Evolutionary conservation across 2,797 vertebrate species (phyloP).

Genomic region (Premnoplex brunnescens): DNA sequence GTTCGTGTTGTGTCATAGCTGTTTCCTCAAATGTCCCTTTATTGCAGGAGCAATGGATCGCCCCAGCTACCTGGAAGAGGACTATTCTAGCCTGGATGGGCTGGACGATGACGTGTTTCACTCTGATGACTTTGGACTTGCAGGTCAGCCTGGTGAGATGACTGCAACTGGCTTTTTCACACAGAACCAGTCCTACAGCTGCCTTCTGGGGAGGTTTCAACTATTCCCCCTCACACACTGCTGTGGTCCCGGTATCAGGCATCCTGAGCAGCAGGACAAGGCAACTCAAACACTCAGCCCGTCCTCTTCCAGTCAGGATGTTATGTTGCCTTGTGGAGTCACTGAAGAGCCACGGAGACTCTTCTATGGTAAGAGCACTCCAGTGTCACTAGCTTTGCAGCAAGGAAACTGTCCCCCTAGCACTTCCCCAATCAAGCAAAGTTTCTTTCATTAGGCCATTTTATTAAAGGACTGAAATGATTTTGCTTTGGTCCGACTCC

Average conservation of each 20-base stretch:
- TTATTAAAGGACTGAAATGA: conserved; percentile 8
- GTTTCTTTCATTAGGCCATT: neutral
- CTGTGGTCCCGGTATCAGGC: conserved; percentile 81
- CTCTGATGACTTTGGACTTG: conserved; percentile 78
- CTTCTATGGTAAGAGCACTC: conserved; percentile 82
- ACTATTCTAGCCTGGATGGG: conserved; percentile 75
- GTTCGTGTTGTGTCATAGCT: conserved; percentile 24
- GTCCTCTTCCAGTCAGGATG: conserved; percentile 80
- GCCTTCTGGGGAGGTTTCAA: conserved; percentile 78
- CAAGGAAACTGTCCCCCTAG: conserved; percentile 46
- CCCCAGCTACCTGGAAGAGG: conserved; percentile 75
- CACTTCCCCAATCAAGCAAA: neutral
- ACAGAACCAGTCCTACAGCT: conserved; percentile 79
- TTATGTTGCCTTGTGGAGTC: conserved; percentile 85
- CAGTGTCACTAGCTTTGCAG: conserved; percentile 60
- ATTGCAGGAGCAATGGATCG: conserved; percentile 79
- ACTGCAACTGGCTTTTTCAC: conserved; percentile 78
- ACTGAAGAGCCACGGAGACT: conserved; percentile 82
- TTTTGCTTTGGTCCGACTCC: conserved; percentile 7
- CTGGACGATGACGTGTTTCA: conserved; percentile 85
- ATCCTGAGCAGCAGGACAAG: conserved; percentile 81
- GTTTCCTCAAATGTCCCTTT: conserved; percentile 40
- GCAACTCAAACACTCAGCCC: conserved; percentile 83
- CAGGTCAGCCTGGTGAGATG: conserved; percentile 76
- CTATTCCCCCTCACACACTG: conserved; percentile 83